phyloP scores from a whole-genome alignment of 2,888 invertebrate genomes.

The Geophilus truncorum region DNA sequence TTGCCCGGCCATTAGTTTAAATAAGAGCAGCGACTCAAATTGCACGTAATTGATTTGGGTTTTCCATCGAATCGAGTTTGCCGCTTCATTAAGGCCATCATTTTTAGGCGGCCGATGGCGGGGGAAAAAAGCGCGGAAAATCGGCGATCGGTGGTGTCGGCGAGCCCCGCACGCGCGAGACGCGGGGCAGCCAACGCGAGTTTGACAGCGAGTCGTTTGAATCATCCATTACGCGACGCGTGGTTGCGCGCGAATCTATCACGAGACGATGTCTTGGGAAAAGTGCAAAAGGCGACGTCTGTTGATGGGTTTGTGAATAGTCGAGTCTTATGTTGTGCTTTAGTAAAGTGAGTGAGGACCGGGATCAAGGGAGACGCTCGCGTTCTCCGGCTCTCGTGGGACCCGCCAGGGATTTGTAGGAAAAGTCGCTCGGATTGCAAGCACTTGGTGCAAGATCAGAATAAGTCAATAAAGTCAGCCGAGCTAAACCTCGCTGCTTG shows the following conservation, averaged over 20 bases:
- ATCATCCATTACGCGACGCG: not conserved
- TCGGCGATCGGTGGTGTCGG: not conserved
- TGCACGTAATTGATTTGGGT: not conserved
- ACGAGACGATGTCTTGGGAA: not conserved
- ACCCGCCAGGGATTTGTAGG: not conserved
- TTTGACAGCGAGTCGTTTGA: not conserved
- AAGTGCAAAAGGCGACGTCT: not conserved
- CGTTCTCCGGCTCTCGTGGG: not conserved
- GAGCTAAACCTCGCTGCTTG: not conserved
- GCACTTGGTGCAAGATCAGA: not conserved
- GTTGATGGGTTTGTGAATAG: not conserved
- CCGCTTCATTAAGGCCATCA: not conserved
- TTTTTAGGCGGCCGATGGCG: not conserved
- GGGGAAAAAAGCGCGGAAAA: not conserved
- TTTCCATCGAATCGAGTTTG: not conserved
- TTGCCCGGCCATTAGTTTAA: not conserved
- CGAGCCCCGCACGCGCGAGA: not conserved
- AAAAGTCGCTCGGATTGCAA: not conserved
- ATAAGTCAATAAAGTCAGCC: not conserved
- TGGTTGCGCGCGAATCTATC: not conserved
- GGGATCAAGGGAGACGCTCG: not conserved
- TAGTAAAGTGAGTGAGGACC: not conserved
- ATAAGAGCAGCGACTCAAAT: not conserved
- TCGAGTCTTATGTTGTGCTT: not conserved
- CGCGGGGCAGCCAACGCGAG: not conserved